Evolutionary conservation across 2,888 invertebrate species (phyloP).

Genomic region (Patella pellucida): DNA sequence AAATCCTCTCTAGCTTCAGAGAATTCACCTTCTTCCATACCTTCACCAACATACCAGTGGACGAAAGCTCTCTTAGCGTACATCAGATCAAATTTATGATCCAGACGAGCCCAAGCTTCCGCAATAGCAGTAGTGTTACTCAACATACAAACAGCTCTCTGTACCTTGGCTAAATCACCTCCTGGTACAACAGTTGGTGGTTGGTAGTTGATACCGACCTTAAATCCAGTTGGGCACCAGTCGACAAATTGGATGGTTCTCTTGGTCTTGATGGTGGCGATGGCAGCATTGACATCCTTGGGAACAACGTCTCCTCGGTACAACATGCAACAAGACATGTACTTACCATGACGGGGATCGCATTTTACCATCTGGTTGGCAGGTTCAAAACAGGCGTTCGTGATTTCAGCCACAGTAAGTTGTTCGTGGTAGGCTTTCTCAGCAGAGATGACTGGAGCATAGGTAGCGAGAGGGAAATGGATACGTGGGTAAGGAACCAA

Average conservation of each 20-base stretch:
- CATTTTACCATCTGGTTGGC: slow-evolving; percentile 70
- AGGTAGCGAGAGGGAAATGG: slow-evolving; percentile 87
- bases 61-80: slow-evolving; percentile 88
- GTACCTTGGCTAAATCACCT: slow-evolving; percentile 76
- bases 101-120: slow-evolving; percentile 86
- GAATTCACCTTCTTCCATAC: slow-evolving; percentile 60
- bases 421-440: slow-evolving; percentile 96
- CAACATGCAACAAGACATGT: slow-evolving; percentile 73
- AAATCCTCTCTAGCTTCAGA: slow-evolving; percentile 59
- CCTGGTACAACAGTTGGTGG: slow-evolving; percentile 77
- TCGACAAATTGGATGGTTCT: slow-evolving; percentile 69
- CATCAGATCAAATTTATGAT: slow-evolving; percentile 85
- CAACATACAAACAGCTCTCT: slow-evolving; percentile 87
- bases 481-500: slow-evolving; percentile 75
- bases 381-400: slow-evolving; percentile 65
- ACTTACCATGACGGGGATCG: slow-evolving; percentile 71
- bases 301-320: slow-evolving; percentile 70
- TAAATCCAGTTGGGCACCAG: slow-evolving; percentile 67
- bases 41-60: slow-evolving; percentile 79
- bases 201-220: slow-evolving; percentile 88
- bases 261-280: slow-evolving; percentile 68
- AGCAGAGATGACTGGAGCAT: slow-evolving; percentile 92
- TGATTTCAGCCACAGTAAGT: slow-evolving; percentile 64
- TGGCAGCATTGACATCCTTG: slow-evolving; percentile 69
- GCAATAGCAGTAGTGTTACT: slow-evolving; percentile 93